These are phyloP conservation scores for Ommatoiulus sabulosus DNA, from an alignment of 2,888 invertebrate species.

Conservation along the genomic window DNA sequence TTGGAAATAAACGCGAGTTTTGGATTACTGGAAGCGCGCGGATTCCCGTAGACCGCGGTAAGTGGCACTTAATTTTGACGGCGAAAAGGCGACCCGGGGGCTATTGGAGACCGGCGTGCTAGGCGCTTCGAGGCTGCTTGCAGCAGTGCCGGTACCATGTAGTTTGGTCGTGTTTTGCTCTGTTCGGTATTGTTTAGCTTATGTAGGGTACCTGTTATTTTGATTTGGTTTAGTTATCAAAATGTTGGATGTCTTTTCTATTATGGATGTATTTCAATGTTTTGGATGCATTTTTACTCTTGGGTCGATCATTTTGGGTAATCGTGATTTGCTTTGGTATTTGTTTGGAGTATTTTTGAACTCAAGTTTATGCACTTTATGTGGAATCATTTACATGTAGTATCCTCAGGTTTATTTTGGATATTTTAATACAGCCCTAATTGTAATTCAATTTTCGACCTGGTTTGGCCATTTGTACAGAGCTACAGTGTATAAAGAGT, in stretches of 20 bases:
- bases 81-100: neutral
- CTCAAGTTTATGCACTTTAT: too few relatives aligned
- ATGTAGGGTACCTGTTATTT: too few relatives aligned
- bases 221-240: too few relatives aligned
- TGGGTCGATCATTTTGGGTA: too few relatives aligned
- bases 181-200: neutral
- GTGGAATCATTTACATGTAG: neutral
- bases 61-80: neutral
- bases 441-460: too few relatives aligned
- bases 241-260: too few relatives aligned
- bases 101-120: neutral
- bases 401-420: neutral
- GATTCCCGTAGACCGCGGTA: neutral
- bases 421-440: neutral
- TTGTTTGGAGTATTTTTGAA: neutral
- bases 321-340: neutral
- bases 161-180: neutral
- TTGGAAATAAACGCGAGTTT: neutral
- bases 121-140: neutral
- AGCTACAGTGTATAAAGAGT: too few relatives aligned
- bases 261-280: too few relatives aligned
- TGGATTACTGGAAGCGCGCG: neutral
- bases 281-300: too few relatives aligned
- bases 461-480: too few relatives aligned
- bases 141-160: neutral